A percentile compares a stretch with the other conserved stretches of the same genome.
phyloP scores from a whole-genome alignment of 2,888 invertebrate species.

The Drosophila cognata region DNA sequence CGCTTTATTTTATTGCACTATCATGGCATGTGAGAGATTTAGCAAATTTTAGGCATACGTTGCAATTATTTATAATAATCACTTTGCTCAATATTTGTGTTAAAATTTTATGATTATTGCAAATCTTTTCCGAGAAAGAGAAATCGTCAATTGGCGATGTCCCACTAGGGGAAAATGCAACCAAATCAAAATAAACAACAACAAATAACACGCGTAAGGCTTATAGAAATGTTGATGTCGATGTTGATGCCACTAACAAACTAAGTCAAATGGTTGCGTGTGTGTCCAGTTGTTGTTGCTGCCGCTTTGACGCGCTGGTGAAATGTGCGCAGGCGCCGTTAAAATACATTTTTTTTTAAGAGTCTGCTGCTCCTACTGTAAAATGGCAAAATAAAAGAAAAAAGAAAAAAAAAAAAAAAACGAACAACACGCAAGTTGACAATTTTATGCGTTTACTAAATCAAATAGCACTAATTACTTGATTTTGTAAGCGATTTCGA shows the following conservation, averaged over 20 bases:
- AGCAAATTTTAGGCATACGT: conserved; percentile 21
- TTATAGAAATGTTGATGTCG: conserved; percentile 48
- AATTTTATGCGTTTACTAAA: conserved; percentile 81
- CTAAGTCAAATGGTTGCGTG: conserved; percentile 53
- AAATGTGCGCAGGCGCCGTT: conserved; percentile 68
- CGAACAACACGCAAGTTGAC: conserved; percentile 60
- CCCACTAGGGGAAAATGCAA: conserved; percentile 61
- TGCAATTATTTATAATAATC: conserved; percentile 68
- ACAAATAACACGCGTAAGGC: conserved; percentile 46
- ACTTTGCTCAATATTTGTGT: conserved; percentile 75
- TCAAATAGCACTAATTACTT: conserved; percentile 81
- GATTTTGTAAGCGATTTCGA: conserved; percentile 77
- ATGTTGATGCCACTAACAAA: conserved; percentile 54
- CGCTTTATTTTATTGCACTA: conserved; percentile 19
- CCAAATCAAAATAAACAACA: conserved; percentile 37
- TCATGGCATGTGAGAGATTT: conserved; percentile 32
- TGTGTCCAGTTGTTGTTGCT: conserved; percentile 19
- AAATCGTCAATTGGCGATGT: conserved; percentile 67
- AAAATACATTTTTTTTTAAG: conserved; percentile 48
- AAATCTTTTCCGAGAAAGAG: conserved; percentile 77
- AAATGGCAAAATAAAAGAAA: conserved; percentile 15
- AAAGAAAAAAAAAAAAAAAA: conserved; percentile 1
- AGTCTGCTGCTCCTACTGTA: conserved; percentile 18
- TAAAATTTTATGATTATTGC: conserved; percentile 77
- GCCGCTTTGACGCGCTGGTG: conserved; percentile 49